Conservation (phyloP, 2,113 vertebrate genomes). For the Sinocyclocheilus anophthalmus region DNA sequence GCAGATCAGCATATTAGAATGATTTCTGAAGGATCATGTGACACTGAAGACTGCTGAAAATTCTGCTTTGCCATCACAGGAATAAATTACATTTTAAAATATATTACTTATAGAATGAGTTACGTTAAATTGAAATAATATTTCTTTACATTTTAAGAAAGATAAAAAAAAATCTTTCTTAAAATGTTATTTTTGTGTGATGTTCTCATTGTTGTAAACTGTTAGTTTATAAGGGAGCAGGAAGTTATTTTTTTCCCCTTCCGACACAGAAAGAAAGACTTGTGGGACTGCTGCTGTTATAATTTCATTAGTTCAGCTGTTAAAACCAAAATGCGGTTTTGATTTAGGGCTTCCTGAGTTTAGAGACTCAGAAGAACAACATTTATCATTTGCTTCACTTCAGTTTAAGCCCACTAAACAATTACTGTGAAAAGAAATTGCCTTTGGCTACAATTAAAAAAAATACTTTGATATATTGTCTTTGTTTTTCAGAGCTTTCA, state of each 20-base stretch:
- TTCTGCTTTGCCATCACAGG: too few species aligned
- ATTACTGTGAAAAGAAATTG: conserved; percentile 51
- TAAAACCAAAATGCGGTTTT: conserved; percentile 57
- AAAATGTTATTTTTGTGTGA: too few species aligned
- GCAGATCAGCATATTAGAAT: too few species aligned
- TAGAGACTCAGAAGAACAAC: conserved; percentile 50
- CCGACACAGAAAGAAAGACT: conserved; percentile 13
- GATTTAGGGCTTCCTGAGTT: conserved; percentile 62
- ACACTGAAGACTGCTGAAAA: too few species aligned
- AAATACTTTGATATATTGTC: conserved; percentile 24
- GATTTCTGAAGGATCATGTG: too few species aligned
- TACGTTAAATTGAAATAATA: too few species aligned
- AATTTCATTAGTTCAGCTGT: conserved; percentile 60
- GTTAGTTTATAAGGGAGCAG: neutral
- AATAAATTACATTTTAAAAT: too few species aligned
- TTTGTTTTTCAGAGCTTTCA: conserved; percentile 32
- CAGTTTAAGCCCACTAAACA: conserved; percentile 48
- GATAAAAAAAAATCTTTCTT: too few species aligned
- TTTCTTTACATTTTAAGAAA: too few species aligned
- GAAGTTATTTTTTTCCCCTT: neutral
- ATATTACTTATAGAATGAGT: too few species aligned
- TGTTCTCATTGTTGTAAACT: neutral
- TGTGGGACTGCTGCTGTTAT: conserved; percentile 46
- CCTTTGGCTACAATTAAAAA: conserved; percentile 35
- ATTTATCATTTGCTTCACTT: conserved; percentile 52